Base-by-base conservation (phyloP, 2,797 vertebrate genomes). In the Coreius guichenoti region DNA sequence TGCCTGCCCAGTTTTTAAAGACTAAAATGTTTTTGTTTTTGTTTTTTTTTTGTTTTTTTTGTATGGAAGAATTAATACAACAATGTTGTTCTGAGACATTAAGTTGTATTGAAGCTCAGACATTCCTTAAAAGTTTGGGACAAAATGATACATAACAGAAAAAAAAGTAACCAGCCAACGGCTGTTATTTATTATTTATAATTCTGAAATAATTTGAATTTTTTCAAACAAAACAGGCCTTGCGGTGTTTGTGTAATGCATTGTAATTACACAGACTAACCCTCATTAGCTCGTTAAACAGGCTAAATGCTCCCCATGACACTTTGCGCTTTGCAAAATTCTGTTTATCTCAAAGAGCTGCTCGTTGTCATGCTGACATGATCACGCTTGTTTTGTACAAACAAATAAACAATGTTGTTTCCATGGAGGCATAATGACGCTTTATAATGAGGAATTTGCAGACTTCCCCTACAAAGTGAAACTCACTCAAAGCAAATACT, bases 351-450 rank as follows among this genome's bases (percentile, higher is more conserved):
- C 49, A 36, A 67, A 73, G 31, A 83, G 79, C 39, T 47, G 39
- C 29, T 51, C 23, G 77, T 85, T 69, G 65, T 88, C 87, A 86
- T 78, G 74, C 86, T 85, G 85, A 83, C 85, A 89, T 69, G 74
- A 91, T 89, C 86, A 72, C 29, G 5, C 80, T 76, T 86, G 86
- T 89, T 90, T 86, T 87, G 85, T 88, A 84, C 85, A 90, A 63
- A 54, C 81, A 80, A 83, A 84, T 80, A 89, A 83, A 82, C 39
- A 23, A 49, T 19, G 31, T 5, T 13, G 87, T 81, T 87, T 83
- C 87, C 86, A 86, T 89, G 87, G 84, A 78, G 73, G 81, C 86
- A n/a, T 43, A 73, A 63, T 5, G 74, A 79, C 33, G 14, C 69
- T 43, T 21, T 54, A 75, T 88, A 80, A 83, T 9, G n/a, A 58